These are phyloP conservation scores for Danio aesculapii DNA, from an alignment of 2,797 vertebrate genomes.

Conservation along the genomic window DNA sequence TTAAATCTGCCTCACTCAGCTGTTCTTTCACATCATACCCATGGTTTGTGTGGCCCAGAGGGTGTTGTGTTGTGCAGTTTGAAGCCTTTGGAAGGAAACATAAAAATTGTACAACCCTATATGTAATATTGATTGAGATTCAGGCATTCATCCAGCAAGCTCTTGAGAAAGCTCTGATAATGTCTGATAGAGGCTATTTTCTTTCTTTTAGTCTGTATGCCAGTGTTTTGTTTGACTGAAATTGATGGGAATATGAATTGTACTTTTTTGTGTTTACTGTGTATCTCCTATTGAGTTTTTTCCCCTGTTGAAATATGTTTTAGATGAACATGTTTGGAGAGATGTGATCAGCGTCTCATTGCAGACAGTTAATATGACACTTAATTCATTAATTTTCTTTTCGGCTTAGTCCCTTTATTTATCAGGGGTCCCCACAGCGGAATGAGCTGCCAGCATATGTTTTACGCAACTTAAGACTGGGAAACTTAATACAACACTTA, in stretches of 20 bases:
- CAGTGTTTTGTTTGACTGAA: slow-evolving; percentile 12
- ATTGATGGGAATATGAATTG: neutral
- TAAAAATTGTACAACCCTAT: neutral
- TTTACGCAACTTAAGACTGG: no score
- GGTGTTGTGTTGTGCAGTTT: slow-evolving; percentile 3
- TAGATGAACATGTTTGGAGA: neutral
- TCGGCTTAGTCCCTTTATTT: no score
- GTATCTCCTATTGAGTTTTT: slow-evolving; percentile 12
- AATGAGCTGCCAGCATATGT: no score
- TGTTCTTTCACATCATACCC: neutral
- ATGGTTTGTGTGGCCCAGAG: slow-evolving; percentile 5
- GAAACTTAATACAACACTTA: neutral
- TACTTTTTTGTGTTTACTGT: neutral
- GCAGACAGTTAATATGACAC: neutral
- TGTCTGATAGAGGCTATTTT: slow-evolving; percentile 5
- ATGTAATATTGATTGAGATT: slow-evolving; percentile 22
- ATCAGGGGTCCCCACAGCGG: no score
- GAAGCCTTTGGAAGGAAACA: neutral
- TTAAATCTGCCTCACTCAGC: slow-evolving; percentile 40
- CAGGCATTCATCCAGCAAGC: neutral
- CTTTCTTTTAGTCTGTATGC: neutral
- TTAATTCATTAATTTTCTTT: no score
- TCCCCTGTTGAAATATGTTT: neutral
- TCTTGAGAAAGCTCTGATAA: neutral
- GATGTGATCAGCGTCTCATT: neutral